Percentiles rank a stretch among this genome's conserved stretches.
These are phyloP conservation scores for Rhynchophorus ferrugineus DNA, from an alignment of 1,140 invertebrate species.

Conservation along the genomic window DNA sequence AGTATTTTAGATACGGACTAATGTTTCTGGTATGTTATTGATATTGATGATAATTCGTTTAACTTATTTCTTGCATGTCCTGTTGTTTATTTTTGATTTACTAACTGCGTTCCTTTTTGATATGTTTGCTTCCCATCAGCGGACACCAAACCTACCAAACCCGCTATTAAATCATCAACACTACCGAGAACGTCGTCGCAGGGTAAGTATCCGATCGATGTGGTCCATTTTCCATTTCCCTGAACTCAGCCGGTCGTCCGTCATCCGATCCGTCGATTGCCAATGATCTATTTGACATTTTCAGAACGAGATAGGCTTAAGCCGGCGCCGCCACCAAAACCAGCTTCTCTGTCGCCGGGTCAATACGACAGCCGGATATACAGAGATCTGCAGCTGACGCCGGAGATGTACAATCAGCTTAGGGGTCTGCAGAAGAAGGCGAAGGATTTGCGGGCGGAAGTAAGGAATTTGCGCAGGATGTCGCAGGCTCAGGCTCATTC, in stretches of 20 bases:
- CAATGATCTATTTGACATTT: slow-evolving; percentile 21
- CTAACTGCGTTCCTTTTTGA: slow-evolving; percentile 37
- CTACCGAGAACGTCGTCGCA: slow-evolving; percentile 85
- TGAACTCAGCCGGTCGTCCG: not conserved
- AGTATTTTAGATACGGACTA: no score
- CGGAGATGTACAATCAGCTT: slow-evolving; percentile 82
- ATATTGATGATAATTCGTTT: no score
- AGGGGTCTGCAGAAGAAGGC: slow-evolving; percentile 80
- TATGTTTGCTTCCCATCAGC: slow-evolving; percentile 52
- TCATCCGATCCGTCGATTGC: no score
- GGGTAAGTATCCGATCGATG: slow-evolving; percentile 55
- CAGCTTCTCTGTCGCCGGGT: slow-evolving; percentile 60
- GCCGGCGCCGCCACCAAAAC: slow-evolving; percentile 79
- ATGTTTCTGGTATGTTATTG: no score
- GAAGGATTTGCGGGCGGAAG: slow-evolving; percentile 81
- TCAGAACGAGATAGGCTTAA: slow-evolving; percentile 74
- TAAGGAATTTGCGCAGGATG: slow-evolving; percentile 78
- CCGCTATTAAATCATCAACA: slow-evolving; percentile 89
- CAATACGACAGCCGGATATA: slow-evolving; percentile 54
- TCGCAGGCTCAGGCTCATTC: slow-evolving; percentile 86
- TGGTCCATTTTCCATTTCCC: slow-evolving; percentile 1
- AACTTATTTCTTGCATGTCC: slow-evolving; percentile 22
- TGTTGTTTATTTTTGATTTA: slow-evolving; percentile 22
- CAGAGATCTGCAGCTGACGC: slow-evolving; percentile 61
- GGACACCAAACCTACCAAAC: slow-evolving; percentile 87